phyloP scores from a whole-genome alignment of 2,888 invertebrate genomes.

The Amitus sp. region DNA sequence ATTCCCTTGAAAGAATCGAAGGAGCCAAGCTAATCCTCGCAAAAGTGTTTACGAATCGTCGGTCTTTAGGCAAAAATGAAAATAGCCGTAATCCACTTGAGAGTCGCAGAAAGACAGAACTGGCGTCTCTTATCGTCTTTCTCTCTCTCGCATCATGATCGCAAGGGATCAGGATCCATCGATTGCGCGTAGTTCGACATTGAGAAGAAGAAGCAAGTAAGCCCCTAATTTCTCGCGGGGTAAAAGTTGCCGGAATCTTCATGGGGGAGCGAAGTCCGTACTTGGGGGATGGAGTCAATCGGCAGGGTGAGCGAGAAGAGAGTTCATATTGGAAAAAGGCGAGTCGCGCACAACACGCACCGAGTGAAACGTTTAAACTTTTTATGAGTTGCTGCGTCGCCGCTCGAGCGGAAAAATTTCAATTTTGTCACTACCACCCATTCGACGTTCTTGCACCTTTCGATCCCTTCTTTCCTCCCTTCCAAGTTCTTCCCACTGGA shows the following conservation, averaged over 20 bases:
- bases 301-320: constrained; percentile 46
- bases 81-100: constrained; percentile 30
- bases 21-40: constrained; percentile 17
- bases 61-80: constrained; percentile 28
- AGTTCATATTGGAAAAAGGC: constrained; percentile 59
- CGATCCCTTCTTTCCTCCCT: constrained; percentile 12
- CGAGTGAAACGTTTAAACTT: constrained; percentile 63
- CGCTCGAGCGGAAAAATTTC: constrained; percentile 64
- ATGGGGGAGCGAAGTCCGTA: constrained; percentile 31
- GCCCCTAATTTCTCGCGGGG: constrained; percentile 64
- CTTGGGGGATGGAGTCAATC: constrained; percentile 53
- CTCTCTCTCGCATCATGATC: constrained; percentile 15
- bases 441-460: constrained; percentile 21
- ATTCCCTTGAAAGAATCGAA: not conserved
- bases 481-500: constrained; percentile 11
- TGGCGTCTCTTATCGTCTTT: constrained; percentile 25
- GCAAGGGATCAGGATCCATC: constrained; percentile 15
- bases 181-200: constrained; percentile 25
- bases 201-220: constrained; percentile 54
- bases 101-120: constrained; percentile 34
- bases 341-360: constrained; percentile 52
- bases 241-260: constrained; percentile 56
- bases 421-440: constrained; percentile 55
- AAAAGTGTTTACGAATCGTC: constrained; percentile 31
- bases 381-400: constrained; percentile 65